Conservation (phyloP, 1,140 invertebrate species). For the Piezodorus guildinii region DNA sequence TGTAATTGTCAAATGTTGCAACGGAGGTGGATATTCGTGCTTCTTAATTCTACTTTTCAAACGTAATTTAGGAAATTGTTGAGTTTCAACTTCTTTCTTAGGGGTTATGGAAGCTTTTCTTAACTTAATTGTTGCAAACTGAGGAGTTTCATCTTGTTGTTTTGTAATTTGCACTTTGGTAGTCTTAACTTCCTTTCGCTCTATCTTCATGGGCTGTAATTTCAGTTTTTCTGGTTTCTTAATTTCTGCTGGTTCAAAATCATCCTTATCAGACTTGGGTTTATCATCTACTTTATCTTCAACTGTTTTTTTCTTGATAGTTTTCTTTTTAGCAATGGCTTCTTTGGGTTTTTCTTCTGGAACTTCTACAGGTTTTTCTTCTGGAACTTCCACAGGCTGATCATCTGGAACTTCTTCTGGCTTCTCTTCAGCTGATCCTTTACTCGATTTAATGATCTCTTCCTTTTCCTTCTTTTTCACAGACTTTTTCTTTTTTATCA, state of each 20-base stretch:
- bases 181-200: conserved; percentile 28
- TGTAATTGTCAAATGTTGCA: conserved; percentile 27
- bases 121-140: conserved; percentile 49
- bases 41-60: conserved; percentile 49
- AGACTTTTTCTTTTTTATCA: not conserved
- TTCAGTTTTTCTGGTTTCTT: conserved; percentile 28
- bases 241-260: conserved; percentile 29
- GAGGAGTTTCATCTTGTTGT: conserved; percentile 35
- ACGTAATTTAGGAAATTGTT: conserved; percentile 44
- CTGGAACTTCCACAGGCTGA: not conserved
- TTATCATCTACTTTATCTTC: conserved; percentile 32
- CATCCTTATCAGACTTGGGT: conserved; percentile 27
- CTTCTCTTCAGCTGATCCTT: conserved; percentile 23
- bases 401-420: conserved; percentile 28
- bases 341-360: not conserved
- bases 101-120: conserved; percentile 42
- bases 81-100: conserved; percentile 39
- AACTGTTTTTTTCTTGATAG: conserved; percentile 29
- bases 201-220: conserved; percentile 26
- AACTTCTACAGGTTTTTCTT: no score
- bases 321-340: conserved; percentile 21
- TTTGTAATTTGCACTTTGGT: conserved; percentile 27
- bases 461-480: not conserved
- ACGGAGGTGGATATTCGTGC: conserved; percentile 33
- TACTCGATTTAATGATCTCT: not conserved